Evolutionary conservation across 2,113 vertebrate genomes (phyloP).

Genomic region (Synchiropus splendidus): DNA sequence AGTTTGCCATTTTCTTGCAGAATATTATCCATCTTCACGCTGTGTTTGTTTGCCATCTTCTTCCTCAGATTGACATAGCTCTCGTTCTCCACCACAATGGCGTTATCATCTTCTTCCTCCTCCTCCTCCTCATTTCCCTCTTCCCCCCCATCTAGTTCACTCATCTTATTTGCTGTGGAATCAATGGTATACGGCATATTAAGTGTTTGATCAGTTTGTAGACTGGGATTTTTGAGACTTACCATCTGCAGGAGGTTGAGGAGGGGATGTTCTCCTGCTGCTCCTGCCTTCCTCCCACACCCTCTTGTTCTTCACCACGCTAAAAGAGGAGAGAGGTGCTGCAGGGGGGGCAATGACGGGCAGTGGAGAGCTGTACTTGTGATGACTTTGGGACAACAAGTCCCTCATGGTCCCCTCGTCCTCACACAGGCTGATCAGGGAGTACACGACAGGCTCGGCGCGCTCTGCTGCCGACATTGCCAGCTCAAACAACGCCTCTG

Average conservation of each 20-base stretch:
- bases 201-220: neutral
- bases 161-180: too few species aligned
- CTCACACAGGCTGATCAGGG: conserved; percentile 79
- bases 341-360: conserved; percentile 48
- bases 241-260: conserved; percentile 16
- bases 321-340: conserved; percentile 24
- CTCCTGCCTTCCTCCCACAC: conserved; percentile 29
- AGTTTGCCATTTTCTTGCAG: conserved; percentile 79
- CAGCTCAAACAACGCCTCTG: conserved; percentile 81
- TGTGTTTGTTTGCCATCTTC: conserved; percentile 71
- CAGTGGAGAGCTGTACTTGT: conserved; percentile 80
- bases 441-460: conserved; percentile 80
- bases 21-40: conserved; percentile 60
- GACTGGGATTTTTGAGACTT: conserved; percentile 17
- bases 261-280: conserved; percentile 30
- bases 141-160: conserved; percentile 1
- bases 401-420: conserved; percentile 74
- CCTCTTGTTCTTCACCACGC: conserved; percentile 25
- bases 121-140: conserved; percentile 56
- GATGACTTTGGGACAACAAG: conserved; percentile 70
- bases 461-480: conserved; percentile 73
- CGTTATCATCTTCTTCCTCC: conserved; percentile 65
- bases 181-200: too few species aligned
- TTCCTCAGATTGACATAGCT: conserved; percentile 86
- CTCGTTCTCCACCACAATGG: conserved; percentile 75